Percentiles rank a stretch among this genome's conserved stretches.
phyloP scores from a whole-genome alignment of 2,797 vertebrate species.

The Pangasius sanitwongsei region DNA sequence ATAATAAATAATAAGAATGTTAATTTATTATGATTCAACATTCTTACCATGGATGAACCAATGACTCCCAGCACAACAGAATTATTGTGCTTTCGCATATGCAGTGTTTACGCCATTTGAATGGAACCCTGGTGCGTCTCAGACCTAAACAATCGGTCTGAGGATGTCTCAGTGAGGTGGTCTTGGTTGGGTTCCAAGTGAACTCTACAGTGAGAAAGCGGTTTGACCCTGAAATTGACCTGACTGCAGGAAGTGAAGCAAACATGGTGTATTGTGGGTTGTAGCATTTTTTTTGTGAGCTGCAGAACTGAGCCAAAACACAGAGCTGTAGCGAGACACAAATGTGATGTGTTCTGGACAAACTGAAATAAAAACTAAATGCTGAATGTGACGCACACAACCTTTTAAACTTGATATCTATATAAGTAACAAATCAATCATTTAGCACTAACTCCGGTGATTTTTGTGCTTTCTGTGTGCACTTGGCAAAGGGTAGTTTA shows the following conservation, averaged over 20 bases:
- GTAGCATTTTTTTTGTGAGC: not conserved
- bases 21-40: not conserved
- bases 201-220: conserved; percentile 8
- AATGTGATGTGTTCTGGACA: not conserved
- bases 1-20: not conserved
- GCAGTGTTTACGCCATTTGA: not conserved
- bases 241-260: conserved; percentile 19
- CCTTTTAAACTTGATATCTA: not conserved
- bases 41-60: not conserved
- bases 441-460: not conserved
- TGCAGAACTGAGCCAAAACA: not conserved
- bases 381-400: not conserved
- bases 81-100: not conserved
- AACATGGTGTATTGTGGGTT: not conserved
- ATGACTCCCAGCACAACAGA: not conserved
- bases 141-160: not conserved
- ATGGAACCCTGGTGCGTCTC: not conserved
- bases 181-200: conserved; percentile 16
- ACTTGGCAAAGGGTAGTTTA: not conserved
- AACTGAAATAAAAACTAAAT: not conserved
- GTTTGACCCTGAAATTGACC: conserved; percentile 18
- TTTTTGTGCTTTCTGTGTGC: not conserved
- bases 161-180: not conserved
- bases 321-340: not conserved
- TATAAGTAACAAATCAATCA: not conserved